Evolutionary conservation across 30 jellyfish, hydroid and myxozoan genomes (phyloP), one percentile per base, ranked within the genome.

Genomic region (Chironex yamaguchii): DNA sequence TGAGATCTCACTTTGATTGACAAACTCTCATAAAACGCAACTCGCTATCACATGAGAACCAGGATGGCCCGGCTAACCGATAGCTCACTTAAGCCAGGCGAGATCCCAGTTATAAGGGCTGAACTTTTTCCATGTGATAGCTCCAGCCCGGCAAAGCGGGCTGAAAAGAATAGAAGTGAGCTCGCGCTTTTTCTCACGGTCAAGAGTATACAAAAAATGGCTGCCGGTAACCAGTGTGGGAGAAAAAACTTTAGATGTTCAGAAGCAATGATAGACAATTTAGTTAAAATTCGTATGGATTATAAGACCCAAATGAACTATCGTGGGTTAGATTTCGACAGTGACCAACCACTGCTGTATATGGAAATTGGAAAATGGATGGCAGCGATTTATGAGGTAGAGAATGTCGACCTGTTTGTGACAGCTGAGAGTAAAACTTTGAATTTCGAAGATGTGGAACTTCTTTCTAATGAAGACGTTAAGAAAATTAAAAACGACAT

Each of bases 331-430:
- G 74, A 64, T 36, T 80, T 80, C 84, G 65, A 64, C 82, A 71
- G 82, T 11, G 91, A 80, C 32, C 62, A 80, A 42, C 84, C 91
- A 1, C 36, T 58, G 53, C 14, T 80, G 36, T 80, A 80, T 72
- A 83, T 36, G 14, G 65, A 9, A 22, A 0, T 64, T 11, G 83
- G 91, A 14, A 79, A 80, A 80, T 77, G 24, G 24, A 58, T 80
- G 91, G 83, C 91, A n/a, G 71, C 63, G 24, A 64, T 80, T 1
- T 80, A 80, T 29, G 22, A 62, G 71, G 83, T 58, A 28, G 91
- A 80, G 34, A 3, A 82, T 26, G 83, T 53, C 20, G 35, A 63
- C 22, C 64, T 4, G 11, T 80, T 80, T 33, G 81, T 82, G 83
- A 68, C 84, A 12, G 92, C 31, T 34, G 24, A 28, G 42, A 36